Conservation (phyloP, 1,140 invertebrate genomes). For the Penaeus chinensis region DNA sequence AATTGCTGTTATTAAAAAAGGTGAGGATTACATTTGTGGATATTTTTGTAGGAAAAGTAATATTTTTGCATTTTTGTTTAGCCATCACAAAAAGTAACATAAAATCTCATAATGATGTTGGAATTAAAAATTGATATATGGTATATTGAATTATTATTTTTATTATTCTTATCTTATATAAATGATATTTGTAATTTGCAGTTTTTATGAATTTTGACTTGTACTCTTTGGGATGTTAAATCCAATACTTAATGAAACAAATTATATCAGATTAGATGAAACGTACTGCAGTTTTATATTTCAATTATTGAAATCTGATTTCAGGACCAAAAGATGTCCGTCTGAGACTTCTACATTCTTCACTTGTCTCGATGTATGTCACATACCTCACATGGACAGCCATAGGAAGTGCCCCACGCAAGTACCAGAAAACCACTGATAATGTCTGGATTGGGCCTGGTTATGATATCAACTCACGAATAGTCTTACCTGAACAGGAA, state of each 20-base stretch:
- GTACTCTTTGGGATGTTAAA: not conserved
- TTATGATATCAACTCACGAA: conserved; percentile 18
- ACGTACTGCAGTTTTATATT: no score
- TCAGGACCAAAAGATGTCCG: conserved; percentile 49
- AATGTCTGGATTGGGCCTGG: conserved; percentile 43
- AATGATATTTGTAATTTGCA: not conserved
- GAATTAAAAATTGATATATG: no score
- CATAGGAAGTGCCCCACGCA: conserved; percentile 69
- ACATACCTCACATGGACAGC: conserved; percentile 98
- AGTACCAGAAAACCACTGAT: conserved; percentile 27
- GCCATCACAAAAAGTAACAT: no score
- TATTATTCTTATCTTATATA: no score
- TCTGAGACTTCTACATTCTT: conserved; percentile 83
- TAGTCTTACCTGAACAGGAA: conserved; percentile 42
- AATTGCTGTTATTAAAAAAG: conserved; percentile 64
- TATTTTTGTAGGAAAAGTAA: not conserved
- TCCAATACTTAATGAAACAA: no score
- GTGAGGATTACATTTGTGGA: conserved; percentile 43
- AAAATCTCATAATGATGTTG: no score
- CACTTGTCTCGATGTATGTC: conserved; percentile 91
- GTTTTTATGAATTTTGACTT: not conserved
- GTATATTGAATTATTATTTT: no score
- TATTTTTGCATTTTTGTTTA: no score
- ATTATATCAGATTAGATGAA: no score
- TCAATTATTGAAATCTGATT: not conserved